phyloP scores from a whole-genome alignment of 2,797 vertebrate species.

The Sebastes steindachneri region DNA sequence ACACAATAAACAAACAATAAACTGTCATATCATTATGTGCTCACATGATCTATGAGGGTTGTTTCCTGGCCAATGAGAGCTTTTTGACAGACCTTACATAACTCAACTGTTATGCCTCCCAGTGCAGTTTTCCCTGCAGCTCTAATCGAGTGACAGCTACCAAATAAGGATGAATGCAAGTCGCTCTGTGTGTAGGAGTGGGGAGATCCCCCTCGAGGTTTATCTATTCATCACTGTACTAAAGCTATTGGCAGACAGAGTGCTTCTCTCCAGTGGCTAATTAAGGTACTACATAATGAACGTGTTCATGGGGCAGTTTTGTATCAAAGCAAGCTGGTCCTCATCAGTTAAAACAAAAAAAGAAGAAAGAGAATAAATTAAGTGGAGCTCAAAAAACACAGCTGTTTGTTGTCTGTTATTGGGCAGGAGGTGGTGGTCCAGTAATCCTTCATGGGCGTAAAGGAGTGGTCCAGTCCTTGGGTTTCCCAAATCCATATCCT shows the following conservation, averaged over 20 bases:
- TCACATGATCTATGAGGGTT: neutral
- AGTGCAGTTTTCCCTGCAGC: neutral
- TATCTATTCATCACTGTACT: conserved; percentile 34
- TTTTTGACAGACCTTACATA: neutral
- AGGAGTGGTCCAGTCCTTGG: conserved; percentile 76
- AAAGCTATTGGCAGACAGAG: conserved; percentile 33
- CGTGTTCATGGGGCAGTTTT: conserved; percentile 16
- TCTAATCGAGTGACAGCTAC: conserved; percentile 29
- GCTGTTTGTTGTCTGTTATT: conserved; percentile 12
- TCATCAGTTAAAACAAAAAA: neutral
- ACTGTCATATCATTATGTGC: neutral
- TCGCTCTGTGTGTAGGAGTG: neutral
- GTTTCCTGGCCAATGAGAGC: neutral
- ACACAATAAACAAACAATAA: neutral
- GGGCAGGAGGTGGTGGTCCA: conserved; percentile 61
- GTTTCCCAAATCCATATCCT: conserved; percentile 80
- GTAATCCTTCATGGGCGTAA: conserved; percentile 70
- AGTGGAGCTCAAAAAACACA: neutral
- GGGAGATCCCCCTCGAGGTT: conserved; percentile 22
- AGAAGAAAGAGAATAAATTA: neutral
- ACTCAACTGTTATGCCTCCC: neutral
- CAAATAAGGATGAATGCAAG: conserved; percentile 38
- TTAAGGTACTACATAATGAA: conserved; percentile 48
- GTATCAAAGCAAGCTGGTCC: conserved; percentile 2
- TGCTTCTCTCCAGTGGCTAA: conserved; percentile 49